Base-by-base conservation (phyloP, 2,888 invertebrate genomes). In the Ornithoptera alexandrae region DNA sequence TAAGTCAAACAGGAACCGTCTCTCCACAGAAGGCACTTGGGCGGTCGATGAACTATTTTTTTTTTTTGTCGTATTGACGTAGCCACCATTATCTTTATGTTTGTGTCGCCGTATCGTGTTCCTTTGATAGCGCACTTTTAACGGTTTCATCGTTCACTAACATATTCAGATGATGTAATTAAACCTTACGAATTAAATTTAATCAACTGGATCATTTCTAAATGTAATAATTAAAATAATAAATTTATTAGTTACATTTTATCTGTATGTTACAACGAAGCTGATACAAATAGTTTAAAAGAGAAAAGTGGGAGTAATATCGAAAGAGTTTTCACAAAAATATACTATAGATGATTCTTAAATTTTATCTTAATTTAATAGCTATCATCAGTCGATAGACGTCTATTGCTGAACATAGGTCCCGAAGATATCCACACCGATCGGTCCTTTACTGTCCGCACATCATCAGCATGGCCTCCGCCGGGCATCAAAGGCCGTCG, bases 11-110 rank as follows among this genome's bases (percentile, higher is more conserved):
- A 79, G 76, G 75, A 79, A 81, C 76, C 76, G 57, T 22, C 76
- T 79, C 76, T 61, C 72, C 72, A 72, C 81, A 82, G 80, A 72
- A 81, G 82, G 79, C 84, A 78, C 81, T 81, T 73, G 62, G 72
- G 53, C 78, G 84, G 82, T 73, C 82, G 75, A 72, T 79, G 83
- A 84, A 79, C 84, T 77, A 77, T 75, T 77, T 76, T 73, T 77
- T 75, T 78, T 76, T 73, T 72, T 68, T 72, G 68, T 69, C 70
- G 65, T 70, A 67, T 63, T 68, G 60, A 66, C 62, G 46, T 63
- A 68, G 46, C 60, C 46, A 68, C 56, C 56, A 67, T 70, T 67
- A 60, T 70, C 63, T 67, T 60, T 64, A 66, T 64, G 57, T 64
- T 56, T 46, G 42, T 67, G 39, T 60, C 67, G 50, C 30, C 57